phyloP scores from a whole-genome alignment of 2,888 invertebrate species.

The Coecobrya sp. region DNA sequence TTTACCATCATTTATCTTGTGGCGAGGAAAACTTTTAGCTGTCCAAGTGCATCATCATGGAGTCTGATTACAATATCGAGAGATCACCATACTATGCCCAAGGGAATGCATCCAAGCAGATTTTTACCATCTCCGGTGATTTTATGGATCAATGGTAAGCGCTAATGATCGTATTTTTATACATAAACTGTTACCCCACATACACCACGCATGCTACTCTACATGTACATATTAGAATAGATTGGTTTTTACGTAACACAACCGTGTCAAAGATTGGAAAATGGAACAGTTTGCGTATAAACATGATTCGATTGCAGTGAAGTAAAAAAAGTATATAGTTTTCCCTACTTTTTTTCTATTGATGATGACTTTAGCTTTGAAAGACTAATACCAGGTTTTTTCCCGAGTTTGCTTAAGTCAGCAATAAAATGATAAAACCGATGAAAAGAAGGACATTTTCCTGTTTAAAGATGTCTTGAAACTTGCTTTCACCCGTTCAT shows the following conservation, averaged over 20 bases:
- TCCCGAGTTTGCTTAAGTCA: constrained; percentile 20
- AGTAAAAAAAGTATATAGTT: not conserved
- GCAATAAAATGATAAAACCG: not conserved
- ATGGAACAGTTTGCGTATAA: not conserved
- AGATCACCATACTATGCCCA: constrained; percentile 72
- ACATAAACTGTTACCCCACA: not conserved
- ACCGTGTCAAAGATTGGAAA: not conserved
- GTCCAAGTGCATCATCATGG: constrained; percentile 65
- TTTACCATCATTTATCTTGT: constrained; percentile 78
- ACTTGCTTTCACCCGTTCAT: constrained; percentile 46
- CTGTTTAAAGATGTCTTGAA: constrained; percentile 23
- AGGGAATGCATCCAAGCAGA: constrained; percentile 80
- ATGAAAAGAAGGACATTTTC: constrained; percentile 21
- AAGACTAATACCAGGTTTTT: constrained; percentile 15
- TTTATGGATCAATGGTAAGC: constrained; percentile 86
- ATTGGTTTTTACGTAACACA: not conserved
- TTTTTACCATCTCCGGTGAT: constrained; percentile 85
- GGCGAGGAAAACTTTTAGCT: constrained; percentile 45
- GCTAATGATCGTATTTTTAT: constrained; percentile 36
- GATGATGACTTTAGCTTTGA: not conserved
- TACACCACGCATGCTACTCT: not conserved
- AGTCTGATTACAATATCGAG: constrained; percentile 76
- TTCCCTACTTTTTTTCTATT: constrained; percentile 2
- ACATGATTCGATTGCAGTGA: not conserved
- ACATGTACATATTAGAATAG: constrained; percentile 2